These are phyloP conservation scores for Abrostola tripartita DNA, from an alignment of 2,888 invertebrate genomes.

Conservation along the genomic window DNA sequence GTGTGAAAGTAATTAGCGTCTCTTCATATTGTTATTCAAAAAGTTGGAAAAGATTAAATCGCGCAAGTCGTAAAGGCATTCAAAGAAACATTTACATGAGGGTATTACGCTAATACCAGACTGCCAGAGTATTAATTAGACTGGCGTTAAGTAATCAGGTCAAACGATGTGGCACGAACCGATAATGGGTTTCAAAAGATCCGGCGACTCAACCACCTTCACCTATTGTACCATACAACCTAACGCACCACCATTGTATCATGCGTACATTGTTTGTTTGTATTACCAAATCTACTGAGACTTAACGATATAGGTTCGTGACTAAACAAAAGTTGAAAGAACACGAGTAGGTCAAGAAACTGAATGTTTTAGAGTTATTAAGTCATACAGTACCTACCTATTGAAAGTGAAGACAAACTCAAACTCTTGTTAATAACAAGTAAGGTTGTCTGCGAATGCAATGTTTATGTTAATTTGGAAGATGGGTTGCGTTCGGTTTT, in stretches of 20 bases:
- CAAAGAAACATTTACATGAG: too few relatives aligned
- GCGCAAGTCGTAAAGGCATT: too few relatives aligned
- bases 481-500: slow-evolving; percentile 65
- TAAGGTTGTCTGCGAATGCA: slow-evolving; percentile 62
- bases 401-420: slow-evolving; percentile 54
- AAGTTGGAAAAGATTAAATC: too few relatives aligned
- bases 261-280: slow-evolving; percentile 59
- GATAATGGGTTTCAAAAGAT: slow-evolving; percentile 78
- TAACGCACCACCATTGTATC: slow-evolving; percentile 54
- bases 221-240: slow-evolving; percentile 64
- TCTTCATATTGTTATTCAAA: too few relatives aligned
- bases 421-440: slow-evolving; percentile 37
- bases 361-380: slow-evolving; percentile 38
- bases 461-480: slow-evolving; percentile 71
- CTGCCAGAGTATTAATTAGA: slow-evolving; percentile 32
- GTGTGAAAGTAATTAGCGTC: too few relatives aligned
- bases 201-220: slow-evolving; percentile 67
- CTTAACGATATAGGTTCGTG: slow-evolving; percentile 27
- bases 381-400: slow-evolving; percentile 50
- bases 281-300: slow-evolving; percentile 48
- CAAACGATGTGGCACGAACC: slow-evolving; percentile 59
- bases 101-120: too few relatives aligned
- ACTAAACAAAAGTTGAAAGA: slow-evolving; percentile 32
- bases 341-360: slow-evolving; percentile 44
- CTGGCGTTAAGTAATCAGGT: slow-evolving; percentile 63